Base-by-base conservation (phyloP, 2,797 vertebrate species). In the Ambastaia sidthimunki region DNA sequence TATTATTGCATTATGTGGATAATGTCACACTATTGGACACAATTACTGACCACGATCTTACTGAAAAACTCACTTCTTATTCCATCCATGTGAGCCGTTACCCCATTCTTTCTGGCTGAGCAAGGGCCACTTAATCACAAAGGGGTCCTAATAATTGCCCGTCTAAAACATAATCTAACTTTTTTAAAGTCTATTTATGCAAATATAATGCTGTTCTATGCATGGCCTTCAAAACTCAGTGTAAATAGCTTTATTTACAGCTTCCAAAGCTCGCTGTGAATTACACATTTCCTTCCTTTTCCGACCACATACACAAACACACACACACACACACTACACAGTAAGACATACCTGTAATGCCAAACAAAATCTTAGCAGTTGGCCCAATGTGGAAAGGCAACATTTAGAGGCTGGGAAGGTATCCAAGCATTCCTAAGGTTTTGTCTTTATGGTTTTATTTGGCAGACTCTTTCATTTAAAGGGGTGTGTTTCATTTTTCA, bases 401-500 rank as follows among this genome's bases (percentile, higher is more conserved):
- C 63, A 82, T 79, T 77, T 75, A 71, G 73, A 75, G 21, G 55
- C 50, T 47, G 69, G 78, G 74, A 87, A 86, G 70, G 59, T 12
- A 85, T 86, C 82, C 82, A 82, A 62, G 82, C 62, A 80, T 48
- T 77, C 62, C 71, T 67, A 31, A 62, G 74, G 47, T 74, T 66
- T 25, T 50, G 41, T 25, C 31, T 84, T 69, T 83, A 71, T 47
- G 78, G 79, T 84, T 84, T 84, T 66, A 83, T 88, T 89, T 84
- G 86, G 86, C 86, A 81, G 83, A 84, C 77, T 80, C 68, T 71
- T 54, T 1, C 47, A 86, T 84, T 91, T 85, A 59, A 85, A 76
- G 23, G 52, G 77, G 83, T 48, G 21, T 82, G 82, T 67, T 79
- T 88, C 72, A 80, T 88, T 91, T n/a, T 90, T 90, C 90, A 91